Conservation (phyloP, 2,113 vertebrate genomes). For the Orycteropus afer region DNA sequence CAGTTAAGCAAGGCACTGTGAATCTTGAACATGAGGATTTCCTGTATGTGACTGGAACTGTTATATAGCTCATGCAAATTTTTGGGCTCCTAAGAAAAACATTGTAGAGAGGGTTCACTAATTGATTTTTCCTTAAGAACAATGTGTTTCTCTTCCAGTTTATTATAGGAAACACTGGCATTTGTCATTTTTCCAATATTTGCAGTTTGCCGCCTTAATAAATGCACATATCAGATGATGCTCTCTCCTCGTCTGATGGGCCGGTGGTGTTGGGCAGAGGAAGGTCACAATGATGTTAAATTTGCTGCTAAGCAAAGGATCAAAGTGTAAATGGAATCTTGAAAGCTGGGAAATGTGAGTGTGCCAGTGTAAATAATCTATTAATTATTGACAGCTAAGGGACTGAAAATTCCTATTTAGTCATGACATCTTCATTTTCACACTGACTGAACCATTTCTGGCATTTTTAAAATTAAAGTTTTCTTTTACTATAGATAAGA, state of each 20-base stretch:
- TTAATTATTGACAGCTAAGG: constrained; percentile 93
- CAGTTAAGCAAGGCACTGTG: not conserved
- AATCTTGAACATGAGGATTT: constrained; percentile 43
- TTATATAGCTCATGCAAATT: constrained; percentile 15
- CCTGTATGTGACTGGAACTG: not conserved
- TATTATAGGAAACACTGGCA: constrained; percentile 74
- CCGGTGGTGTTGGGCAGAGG: constrained; percentile 77
- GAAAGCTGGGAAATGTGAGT: constrained; percentile 90
- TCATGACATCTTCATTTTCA: constrained; percentile 87
- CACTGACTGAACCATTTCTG: constrained; percentile 76
- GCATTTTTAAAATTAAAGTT: constrained; percentile 78
- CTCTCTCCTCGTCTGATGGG: constrained; percentile 79
- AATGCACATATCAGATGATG: constrained; percentile 83
- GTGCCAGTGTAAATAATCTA: constrained; percentile 96
- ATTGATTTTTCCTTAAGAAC: constrained; percentile 81
- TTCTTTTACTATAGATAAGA: constrained; percentile 58
- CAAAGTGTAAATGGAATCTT: constrained; percentile 93
- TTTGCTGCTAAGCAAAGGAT: constrained; percentile 90
- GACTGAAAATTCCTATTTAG: constrained; percentile 86
- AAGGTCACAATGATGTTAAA: constrained; percentile 88
- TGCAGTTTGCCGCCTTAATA: constrained; percentile 81
- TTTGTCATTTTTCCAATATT: constrained; percentile 78
- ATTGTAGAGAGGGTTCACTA: constrained; percentile 70
- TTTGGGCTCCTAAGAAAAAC: constrained; percentile 33
- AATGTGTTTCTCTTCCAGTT: constrained; percentile 79